These are phyloP conservation scores for Cephus sareptanus DNA, from an alignment of 2,888 invertebrate species.

Conservation along the genomic window DNA sequence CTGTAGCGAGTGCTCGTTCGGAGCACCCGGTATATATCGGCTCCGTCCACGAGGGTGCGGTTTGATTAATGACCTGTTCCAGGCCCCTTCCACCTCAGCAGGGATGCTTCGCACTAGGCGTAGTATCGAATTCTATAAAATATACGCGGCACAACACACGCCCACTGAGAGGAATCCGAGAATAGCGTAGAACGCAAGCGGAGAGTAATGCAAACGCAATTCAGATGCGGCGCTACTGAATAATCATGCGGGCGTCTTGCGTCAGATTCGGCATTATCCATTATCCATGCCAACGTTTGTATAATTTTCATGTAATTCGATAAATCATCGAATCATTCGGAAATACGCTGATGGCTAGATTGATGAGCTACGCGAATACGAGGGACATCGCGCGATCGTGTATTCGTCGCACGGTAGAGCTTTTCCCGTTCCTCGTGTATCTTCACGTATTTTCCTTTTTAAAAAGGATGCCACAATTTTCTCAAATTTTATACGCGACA, in stretches of 20 bases:
- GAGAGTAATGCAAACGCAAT: neutral
- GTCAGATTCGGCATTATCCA: neutral
- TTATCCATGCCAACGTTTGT: conserved; percentile 1
- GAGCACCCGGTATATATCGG: conserved; percentile 49
- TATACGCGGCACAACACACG: conserved; percentile 33
- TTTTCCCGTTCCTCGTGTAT: conserved; percentile 1
- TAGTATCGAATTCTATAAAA: conserved; percentile 60
- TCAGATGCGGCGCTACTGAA: conserved; percentile 1
- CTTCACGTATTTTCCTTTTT: conserved; percentile 1
- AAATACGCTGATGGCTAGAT: no score
- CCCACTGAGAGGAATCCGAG: no score
- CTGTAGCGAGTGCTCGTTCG: no score
- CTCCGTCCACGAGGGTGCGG: conserved; percentile 63
- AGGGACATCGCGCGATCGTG: no score
- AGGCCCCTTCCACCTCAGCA: conserved; percentile 47
- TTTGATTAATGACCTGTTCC: conserved; percentile 66
- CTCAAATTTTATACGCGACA: neutral
- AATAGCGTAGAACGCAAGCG: neutral
- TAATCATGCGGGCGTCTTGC: conserved; percentile 2
- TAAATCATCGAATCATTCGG: no score
- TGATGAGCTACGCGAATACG: no score
- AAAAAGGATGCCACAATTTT: no score
- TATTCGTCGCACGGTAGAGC: neutral
- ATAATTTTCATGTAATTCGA: no score
- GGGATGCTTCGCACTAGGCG: conserved; percentile 53